Conservation (phyloP, 2,113 vertebrate genomes). For the Myotis brandtii region DNA sequence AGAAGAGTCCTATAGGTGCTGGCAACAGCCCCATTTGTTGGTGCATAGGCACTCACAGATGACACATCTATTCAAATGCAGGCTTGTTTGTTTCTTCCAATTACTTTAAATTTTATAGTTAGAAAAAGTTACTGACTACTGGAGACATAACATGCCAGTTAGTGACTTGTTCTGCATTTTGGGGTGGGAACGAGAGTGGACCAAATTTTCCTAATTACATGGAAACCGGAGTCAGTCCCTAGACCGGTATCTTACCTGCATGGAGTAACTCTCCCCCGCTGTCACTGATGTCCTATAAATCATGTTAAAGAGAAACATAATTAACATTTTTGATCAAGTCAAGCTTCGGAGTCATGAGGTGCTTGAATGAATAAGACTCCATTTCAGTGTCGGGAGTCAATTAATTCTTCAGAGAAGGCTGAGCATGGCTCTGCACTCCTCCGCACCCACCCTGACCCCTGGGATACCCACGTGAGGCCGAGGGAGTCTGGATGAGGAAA, state of each 20-base stretch:
- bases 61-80: neutral
- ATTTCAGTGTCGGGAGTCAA: slow-evolving; percentile 3
- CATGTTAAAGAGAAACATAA: slow-evolving; percentile 80
- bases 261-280: slow-evolving; percentile 67
- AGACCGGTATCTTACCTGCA: slow-evolving; percentile 70
- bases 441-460: no score
- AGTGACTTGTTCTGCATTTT: slow-evolving; percentile 66
- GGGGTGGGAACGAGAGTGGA: slow-evolving; percentile 13
- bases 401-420: neutral
- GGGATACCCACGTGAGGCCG: neutral
- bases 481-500: slow-evolving; percentile 17
- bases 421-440: neutral
- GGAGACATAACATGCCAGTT: neutral
- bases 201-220: slow-evolving; percentile 78
- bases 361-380: slow-evolving; percentile 57
- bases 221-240: slow-evolving; percentile 69
- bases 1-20: neutral
- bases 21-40: neutral
- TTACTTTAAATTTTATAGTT: slow-evolving; percentile 44
- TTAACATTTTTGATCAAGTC: slow-evolving; percentile 81
- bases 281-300: slow-evolving; percentile 78
- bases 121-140: slow-evolving; percentile 22
- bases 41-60: neutral
- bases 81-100: neutral
- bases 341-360: slow-evolving; percentile 67